A percentile compares a stretch with the other conserved stretches of the same genome.
Evolutionary conservation across 2,797 vertebrate genomes (phyloP).

Genomic region (Lepilemur septentrionalis): DNA sequence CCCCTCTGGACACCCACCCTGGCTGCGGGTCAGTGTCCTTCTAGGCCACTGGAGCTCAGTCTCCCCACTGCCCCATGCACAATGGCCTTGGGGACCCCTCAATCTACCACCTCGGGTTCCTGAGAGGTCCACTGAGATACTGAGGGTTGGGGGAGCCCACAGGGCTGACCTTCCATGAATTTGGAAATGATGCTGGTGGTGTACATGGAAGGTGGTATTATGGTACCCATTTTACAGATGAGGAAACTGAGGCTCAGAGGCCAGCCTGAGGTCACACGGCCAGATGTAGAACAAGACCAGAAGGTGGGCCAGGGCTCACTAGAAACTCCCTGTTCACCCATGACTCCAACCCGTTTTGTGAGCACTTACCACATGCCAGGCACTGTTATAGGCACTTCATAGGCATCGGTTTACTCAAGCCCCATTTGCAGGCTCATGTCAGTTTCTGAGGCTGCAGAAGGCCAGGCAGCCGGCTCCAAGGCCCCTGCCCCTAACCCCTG

Average conservation of each 20-base stretch:
- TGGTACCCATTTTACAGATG: not conserved
- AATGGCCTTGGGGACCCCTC: not conserved
- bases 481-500: not conserved
- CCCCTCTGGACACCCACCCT: not conserved
- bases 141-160: not conserved
- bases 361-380: not conserved
- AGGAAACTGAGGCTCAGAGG: not conserved
- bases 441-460: not conserved
- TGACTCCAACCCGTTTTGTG: not conserved
- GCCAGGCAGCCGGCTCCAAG: not conserved
- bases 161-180: not conserved
- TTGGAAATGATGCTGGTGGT: not conserved
- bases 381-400: not conserved
- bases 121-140: not conserved
- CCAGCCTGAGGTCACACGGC: not conserved
- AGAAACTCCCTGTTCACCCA: not conserved
- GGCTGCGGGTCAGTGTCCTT: not conserved
- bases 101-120: not conserved
- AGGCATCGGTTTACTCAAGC: accelerated
- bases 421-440: not conserved
- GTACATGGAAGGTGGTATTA: accelerated
- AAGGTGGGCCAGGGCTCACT: not conserved
- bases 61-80: not conserved
- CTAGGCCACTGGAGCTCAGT: not conserved
- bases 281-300: not conserved